Percentiles rank a stretch among this genome's conserved stretches.
These are phyloP conservation scores for Drosophila hamatofila DNA, from an alignment of 2,888 invertebrate species.

Conservation along the genomic window DNA sequence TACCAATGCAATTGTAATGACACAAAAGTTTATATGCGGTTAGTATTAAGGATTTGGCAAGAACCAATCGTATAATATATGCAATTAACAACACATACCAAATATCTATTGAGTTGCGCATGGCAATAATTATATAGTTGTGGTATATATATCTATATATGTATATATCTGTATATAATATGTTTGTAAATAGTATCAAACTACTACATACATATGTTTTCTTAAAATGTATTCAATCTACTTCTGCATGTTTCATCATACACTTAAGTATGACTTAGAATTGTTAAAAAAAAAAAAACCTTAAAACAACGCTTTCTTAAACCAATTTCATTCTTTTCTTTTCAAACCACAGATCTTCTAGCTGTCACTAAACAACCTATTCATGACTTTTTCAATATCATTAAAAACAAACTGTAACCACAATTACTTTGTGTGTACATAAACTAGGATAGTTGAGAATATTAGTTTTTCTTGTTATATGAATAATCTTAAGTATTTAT, in stretches of 20 bases:
- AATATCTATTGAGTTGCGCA: neutral
- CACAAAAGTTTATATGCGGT: conserved; percentile 11
- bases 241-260: conserved; percentile 1
- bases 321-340: conserved; percentile 39
- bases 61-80: conserved; percentile 33
- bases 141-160: neutral
- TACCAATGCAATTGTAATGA: conserved; percentile 11
- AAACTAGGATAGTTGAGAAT: neutral
- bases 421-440: neutral
- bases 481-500: neutral
- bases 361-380: neutral
- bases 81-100: conserved; percentile 14
- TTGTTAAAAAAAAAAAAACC: conserved; percentile 3
- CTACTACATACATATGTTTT: neutral
- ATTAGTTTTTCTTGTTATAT: neutral
- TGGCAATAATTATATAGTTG: conserved; percentile 8
- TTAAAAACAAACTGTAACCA: neutral
- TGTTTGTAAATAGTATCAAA: conserved; percentile 10
- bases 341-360: conserved; percentile 24
- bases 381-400: neutral
- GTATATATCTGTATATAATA: neutral
- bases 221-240: neutral
- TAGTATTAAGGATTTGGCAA: conserved; percentile 16
- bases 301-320: conserved; percentile 19
- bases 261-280: neutral